Evolutionary conservation across 2,797 vertebrate genomes (phyloP).

Genomic region (Gila robusta): DNA sequence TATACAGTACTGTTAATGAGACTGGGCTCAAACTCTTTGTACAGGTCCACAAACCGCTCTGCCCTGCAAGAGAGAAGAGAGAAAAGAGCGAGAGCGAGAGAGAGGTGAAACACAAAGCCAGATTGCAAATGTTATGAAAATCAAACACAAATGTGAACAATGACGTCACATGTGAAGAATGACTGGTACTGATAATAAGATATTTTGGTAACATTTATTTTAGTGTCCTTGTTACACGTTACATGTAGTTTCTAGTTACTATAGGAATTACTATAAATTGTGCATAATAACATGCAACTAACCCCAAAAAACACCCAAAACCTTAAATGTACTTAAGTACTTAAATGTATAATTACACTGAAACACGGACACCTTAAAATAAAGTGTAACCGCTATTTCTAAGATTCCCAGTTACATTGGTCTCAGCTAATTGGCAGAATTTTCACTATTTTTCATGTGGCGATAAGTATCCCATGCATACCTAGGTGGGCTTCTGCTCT

Average conservation of each 20-base stretch:
- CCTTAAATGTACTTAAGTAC: too few relatives aligned
- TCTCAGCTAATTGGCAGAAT: background rate
- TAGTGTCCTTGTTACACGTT: too few relatives aligned
- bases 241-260: too few relatives aligned
- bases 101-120: background rate
- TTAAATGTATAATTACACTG: too few relatives aligned
- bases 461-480: constrained; percentile 61
- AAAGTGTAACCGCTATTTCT: background rate
- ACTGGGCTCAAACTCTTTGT: constrained; percentile 96
- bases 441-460: background rate
- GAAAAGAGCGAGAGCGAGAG: background rate
- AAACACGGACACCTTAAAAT: background rate
- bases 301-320: too few relatives aligned
- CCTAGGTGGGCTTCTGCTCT: constrained; percentile 87
- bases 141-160: background rate
- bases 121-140: constrained; percentile 16
- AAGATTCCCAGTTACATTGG: background rate
- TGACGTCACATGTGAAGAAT: background rate
- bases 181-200: background rate
- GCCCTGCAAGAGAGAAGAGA: constrained; percentile 72
- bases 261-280: too few relatives aligned
- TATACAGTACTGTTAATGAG: constrained; percentile 98
- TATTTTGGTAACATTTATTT: too few relatives aligned
- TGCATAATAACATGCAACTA: too few relatives aligned
- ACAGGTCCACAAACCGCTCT: constrained; percentile 92